Evolutionary conservation across 2,797 vertebrate species (phyloP).

Genomic region (Melanotaenia pygmaea): DNA sequence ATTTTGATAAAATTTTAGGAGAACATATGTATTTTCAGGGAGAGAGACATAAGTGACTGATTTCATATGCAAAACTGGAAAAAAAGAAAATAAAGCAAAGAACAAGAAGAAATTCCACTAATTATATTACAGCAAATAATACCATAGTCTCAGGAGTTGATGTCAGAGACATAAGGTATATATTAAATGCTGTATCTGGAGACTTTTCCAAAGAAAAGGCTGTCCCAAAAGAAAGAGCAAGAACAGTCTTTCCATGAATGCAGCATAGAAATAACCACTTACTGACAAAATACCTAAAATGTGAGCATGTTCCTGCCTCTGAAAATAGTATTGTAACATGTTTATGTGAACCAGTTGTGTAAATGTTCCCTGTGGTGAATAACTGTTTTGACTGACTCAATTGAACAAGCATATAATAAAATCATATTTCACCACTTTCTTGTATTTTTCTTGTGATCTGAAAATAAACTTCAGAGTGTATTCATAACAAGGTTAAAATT

Average conservation of each 20-base stretch:
- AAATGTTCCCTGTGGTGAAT: conserved; percentile 24
- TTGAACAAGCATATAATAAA: conserved; percentile 37
- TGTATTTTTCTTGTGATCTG: not conserved
- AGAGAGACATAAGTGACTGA: not conserved
- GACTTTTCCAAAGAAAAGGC: not conserved
- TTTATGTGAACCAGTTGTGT: conserved; percentile 10
- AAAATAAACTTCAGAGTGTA: not conserved
- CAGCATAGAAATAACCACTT: not conserved
- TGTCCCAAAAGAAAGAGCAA: not conserved
- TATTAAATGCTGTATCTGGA: not conserved
- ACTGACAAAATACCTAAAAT: not conserved
- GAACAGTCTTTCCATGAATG: conserved; percentile 4
- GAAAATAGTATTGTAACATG: conserved; percentile 7
- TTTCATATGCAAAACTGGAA: not conserved
- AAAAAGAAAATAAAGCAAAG: not conserved
- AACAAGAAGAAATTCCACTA: not conserved
- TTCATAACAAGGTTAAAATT: not conserved
- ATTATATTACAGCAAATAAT: not conserved
- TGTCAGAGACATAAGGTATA: not conserved
- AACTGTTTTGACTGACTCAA: conserved; percentile 8
- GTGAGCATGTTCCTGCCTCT: not conserved
- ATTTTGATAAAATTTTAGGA: not conserved
- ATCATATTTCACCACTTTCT: not conserved
- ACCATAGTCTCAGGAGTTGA: not conserved
- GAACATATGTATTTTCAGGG: not conserved